These are phyloP conservation scores for Actenoides lindsayi DNA, from an alignment of 2,113 vertebrate species.

Conservation along the genomic window DNA sequence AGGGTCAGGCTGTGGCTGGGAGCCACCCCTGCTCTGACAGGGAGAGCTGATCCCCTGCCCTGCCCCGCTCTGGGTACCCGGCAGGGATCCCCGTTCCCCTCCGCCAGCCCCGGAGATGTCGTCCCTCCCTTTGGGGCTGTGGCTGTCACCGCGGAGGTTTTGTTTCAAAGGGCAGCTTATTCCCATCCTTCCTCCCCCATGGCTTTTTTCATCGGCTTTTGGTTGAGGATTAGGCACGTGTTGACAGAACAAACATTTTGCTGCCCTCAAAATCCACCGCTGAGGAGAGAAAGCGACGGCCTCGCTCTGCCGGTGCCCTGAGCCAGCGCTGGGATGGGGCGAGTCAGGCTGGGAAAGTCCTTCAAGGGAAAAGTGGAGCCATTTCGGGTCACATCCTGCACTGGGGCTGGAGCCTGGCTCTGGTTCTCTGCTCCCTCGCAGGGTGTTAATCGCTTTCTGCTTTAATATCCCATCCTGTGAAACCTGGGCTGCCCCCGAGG, in stretches of 20 bases:
- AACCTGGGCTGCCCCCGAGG: background rate
- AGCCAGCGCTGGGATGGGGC: background rate
- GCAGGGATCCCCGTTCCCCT: background rate
- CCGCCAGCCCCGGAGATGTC: background rate
- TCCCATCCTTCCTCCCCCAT: conserved; percentile 53
- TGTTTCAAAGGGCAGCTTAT: conserved; percentile 67
- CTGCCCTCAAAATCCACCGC: conserved; percentile 34
- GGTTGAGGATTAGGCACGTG: conserved; percentile 62
- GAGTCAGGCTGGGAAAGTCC: background rate
- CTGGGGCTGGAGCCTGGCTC: background rate
- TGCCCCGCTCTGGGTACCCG: background rate
- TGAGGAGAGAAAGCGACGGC: background rate
- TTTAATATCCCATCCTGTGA: background rate
- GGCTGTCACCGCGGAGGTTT: background rate
- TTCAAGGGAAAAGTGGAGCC: background rate
- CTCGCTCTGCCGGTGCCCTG: background rate
- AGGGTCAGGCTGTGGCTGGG: background rate
- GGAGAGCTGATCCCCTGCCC: background rate
- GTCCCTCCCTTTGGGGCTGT: background rate
- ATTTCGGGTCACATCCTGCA: background rate
- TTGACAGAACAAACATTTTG: conserved; percentile 73
- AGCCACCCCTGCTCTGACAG: background rate
- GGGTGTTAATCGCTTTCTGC: background rate
- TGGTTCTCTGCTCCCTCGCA: background rate
- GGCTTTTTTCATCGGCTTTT: conserved; percentile 57